These are phyloP conservation scores for Parotia lawesii DNA, from an alignment of 2,113 vertebrate genomes.

Conservation along the genomic window DNA sequence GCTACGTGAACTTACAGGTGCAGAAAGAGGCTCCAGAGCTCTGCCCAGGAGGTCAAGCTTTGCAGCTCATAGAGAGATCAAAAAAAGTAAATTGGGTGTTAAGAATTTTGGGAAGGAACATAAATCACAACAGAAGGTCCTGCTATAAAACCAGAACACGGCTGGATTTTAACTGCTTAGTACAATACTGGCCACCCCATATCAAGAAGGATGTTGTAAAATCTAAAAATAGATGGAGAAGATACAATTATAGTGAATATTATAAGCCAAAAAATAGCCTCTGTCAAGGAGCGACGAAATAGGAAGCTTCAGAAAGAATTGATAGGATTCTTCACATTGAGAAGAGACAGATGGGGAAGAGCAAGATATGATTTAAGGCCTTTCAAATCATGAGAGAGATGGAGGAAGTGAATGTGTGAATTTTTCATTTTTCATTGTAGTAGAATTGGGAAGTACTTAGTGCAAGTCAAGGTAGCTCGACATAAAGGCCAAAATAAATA, in stretches of 20 bases:
- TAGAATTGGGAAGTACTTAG: not conserved
- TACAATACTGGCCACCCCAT: not conserved
- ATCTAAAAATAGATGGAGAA: not conserved
- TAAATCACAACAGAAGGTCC: not conserved
- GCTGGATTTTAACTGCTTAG: not conserved
- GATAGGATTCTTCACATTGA: not conserved
- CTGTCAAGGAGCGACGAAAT: not conserved
- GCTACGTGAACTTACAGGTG: not conserved
- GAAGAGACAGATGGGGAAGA: not conserved
- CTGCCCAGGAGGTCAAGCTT: not conserved
- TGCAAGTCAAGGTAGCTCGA: not conserved
- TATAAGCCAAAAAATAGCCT: not conserved
- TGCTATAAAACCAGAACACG: not conserved
- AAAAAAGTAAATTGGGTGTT: not conserved
- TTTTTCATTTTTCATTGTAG: conserved; percentile 13
- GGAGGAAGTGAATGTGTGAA: not conserved
- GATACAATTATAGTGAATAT: not conserved
- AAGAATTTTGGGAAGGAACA: not conserved
- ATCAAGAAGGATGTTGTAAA: not conserved
- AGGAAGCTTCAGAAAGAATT: not conserved
- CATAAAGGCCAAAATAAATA: conserved; percentile 3
- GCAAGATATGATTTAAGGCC: not conserved
- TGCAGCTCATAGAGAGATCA: not conserved
- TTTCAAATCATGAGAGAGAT: not conserved
- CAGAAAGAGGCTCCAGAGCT: not conserved